These are phyloP conservation scores for Neostethus bicornis DNA, from an alignment of 2,797 vertebrate genomes.

Conservation along the genomic window DNA sequence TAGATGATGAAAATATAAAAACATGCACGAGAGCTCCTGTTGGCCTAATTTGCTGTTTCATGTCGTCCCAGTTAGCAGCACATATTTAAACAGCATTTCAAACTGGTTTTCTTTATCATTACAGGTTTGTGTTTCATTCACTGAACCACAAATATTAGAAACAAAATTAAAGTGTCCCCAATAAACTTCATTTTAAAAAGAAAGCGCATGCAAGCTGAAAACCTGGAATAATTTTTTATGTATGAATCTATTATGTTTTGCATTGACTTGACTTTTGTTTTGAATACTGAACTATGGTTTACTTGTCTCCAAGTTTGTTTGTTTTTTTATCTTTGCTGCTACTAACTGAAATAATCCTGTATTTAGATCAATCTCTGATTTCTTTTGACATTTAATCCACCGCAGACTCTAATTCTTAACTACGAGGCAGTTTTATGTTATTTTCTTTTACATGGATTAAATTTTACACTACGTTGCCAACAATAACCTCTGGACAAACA, in stretches of 20 bases:
- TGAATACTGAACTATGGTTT: no score
- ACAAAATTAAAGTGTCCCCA: no score
- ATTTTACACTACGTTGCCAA: no score
- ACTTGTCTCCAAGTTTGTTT: no score
- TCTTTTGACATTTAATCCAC: not conserved
- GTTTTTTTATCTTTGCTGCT: no score
- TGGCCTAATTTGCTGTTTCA: not conserved
- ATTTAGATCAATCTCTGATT: not conserved
- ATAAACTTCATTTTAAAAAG: no score
- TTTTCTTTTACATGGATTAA: not conserved
- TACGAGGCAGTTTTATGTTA: not conserved
- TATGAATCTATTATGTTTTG: no score
- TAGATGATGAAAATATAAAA: conserved; percentile 1
- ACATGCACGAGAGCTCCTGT: not conserved
- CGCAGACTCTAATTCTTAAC: not conserved
- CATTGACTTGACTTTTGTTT: no score
- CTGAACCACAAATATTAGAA: not conserved
- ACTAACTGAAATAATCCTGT: not conserved
- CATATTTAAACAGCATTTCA: not conserved
- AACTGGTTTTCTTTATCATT: not conserved
- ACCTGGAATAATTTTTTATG: not conserved
- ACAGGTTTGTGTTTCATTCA: not conserved
- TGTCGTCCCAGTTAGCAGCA: not conserved
- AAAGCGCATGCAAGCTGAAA: no score
- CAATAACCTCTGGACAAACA: not conserved